Evolutionary conservation across 2,888 invertebrate genomes (phyloP).

Genomic region (Zygothrica quintamaculata): DNA sequence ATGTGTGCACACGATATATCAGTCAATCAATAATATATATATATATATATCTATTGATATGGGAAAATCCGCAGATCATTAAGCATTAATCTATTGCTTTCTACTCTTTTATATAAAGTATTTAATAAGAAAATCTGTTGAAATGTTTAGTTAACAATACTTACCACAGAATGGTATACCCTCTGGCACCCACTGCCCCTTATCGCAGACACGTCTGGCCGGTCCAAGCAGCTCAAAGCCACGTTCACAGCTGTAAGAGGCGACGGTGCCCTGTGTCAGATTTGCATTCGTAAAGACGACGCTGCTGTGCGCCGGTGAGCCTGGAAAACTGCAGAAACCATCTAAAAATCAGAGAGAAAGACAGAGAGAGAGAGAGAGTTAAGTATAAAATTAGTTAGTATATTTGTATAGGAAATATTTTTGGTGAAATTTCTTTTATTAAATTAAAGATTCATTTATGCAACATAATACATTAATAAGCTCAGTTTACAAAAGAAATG

Average conservation of each 20-base stretch:
- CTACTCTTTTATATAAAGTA: conserved; percentile 1
- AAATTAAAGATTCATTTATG: conserved; percentile 47
- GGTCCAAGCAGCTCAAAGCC: conserved; percentile 97
- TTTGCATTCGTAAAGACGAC: conserved; percentile 91
- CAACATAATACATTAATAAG: conserved; percentile 2
- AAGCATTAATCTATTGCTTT: too few relatives aligned
- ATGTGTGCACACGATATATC: too few relatives aligned
- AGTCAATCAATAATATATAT: too few relatives aligned
- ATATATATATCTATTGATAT: too few relatives aligned
- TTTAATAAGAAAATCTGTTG: too few relatives aligned
- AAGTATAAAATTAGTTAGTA: conserved; percentile 16
- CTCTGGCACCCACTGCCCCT: conserved; percentile 93
- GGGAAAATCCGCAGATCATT: too few relatives aligned
- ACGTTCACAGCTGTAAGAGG: conserved; percentile 93
- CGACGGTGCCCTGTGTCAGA: conserved; percentile 86
- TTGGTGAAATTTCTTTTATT: conserved; percentile 44
- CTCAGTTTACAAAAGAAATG: conserved; percentile 1
- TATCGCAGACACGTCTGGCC: conserved; percentile 90
- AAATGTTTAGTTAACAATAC: conserved; percentile 81
- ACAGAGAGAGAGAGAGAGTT: conserved; percentile 1
- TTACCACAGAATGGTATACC: conserved; percentile 98
- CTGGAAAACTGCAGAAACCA: conserved; percentile 91
- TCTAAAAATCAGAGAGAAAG: conserved; percentile 67
- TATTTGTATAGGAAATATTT: conserved; percentile 25
- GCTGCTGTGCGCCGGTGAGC: conserved; percentile 94